Evolutionary conservation across 1,140 invertebrate species (phyloP).

Genomic region (Frieseomelitta varia): DNA sequence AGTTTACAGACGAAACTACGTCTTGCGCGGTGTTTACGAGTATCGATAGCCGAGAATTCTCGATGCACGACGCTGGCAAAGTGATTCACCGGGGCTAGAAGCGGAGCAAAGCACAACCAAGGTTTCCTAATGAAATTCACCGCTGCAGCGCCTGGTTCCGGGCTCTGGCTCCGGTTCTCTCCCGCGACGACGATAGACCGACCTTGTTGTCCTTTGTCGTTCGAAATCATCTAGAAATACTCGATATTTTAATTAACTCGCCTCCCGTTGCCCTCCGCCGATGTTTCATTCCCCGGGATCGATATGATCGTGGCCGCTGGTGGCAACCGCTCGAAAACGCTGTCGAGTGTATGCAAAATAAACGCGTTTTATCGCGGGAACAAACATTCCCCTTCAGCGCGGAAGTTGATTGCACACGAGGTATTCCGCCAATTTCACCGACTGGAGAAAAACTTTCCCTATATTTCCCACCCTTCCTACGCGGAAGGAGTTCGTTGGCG

Average conservation of each 20-base stretch:
- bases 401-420: background rate
- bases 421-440: background rate
- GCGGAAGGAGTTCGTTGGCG: background rate
- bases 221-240: background rate
- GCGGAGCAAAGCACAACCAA: slow-evolving; percentile 1
- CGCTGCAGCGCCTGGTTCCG: background rate
- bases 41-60: slow-evolving; percentile 56
- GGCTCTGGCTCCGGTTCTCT: slow-evolving; percentile 1
- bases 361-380: background rate
- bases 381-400: background rate
- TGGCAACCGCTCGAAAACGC: no score
- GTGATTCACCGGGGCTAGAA: slow-evolving; percentile 4
- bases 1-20: slow-evolving; percentile 57
- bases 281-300: background rate
- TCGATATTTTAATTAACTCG: background rate
- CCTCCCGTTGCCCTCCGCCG: no score
- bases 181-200: background rate
- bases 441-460: background rate
- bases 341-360: background rate
- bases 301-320: background rate
- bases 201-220: background rate
- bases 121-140: slow-evolving; percentile 40
- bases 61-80: slow-evolving; percentile 38
- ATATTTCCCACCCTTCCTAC: no score
- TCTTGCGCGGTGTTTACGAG: slow-evolving; percentile 51